phyloP scores from a whole-genome alignment of 2,888 invertebrate species.

The Ormyrus nitidulus region DNA sequence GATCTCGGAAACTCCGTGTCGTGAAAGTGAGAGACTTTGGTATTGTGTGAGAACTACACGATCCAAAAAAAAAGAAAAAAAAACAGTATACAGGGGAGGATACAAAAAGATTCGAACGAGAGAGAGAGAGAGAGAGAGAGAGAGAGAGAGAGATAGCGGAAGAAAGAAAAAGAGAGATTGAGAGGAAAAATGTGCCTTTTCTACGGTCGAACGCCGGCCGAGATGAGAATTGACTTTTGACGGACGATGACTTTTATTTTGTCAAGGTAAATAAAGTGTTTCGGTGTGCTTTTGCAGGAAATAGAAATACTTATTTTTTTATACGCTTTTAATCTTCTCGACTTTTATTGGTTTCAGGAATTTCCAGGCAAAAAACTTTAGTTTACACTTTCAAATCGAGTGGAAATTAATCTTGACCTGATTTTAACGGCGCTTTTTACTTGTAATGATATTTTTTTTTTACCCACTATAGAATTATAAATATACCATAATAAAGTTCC shows the following conservation, averaged over 20 bases:
- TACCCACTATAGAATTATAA: too few species aligned
- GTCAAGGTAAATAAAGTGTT: background rate
- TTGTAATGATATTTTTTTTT: too few species aligned
- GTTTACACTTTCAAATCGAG: too few species aligned
- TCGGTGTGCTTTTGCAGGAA: background rate
- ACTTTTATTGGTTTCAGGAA: too few species aligned
- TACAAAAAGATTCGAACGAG: slow-evolving; percentile 1
- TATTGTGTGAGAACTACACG: slow-evolving; percentile 40
- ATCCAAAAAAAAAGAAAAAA: background rate
- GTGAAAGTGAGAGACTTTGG: slow-evolving; percentile 36
- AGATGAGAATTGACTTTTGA: slow-evolving; percentile 20
- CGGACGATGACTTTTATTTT: background rate
- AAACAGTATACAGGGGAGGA: slow-evolving; percentile 21
- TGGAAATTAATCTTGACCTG: too few species aligned
- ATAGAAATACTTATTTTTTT: too few species aligned
- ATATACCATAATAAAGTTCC: too few species aligned
- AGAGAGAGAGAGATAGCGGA: slow-evolving; percentile 19
- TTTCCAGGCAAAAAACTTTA: too few species aligned
- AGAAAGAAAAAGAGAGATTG: background rate
- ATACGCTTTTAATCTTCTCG: too few species aligned
- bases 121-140: too few species aligned
- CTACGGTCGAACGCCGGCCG: slow-evolving; percentile 17
- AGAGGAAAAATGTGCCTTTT: slow-evolving; percentile 32
- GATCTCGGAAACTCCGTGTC: slow-evolving; percentile 21
- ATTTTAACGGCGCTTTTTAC: too few species aligned